Base-by-base conservation (phyloP, 2,797 vertebrate species). In the Lutra lutra region DNA sequence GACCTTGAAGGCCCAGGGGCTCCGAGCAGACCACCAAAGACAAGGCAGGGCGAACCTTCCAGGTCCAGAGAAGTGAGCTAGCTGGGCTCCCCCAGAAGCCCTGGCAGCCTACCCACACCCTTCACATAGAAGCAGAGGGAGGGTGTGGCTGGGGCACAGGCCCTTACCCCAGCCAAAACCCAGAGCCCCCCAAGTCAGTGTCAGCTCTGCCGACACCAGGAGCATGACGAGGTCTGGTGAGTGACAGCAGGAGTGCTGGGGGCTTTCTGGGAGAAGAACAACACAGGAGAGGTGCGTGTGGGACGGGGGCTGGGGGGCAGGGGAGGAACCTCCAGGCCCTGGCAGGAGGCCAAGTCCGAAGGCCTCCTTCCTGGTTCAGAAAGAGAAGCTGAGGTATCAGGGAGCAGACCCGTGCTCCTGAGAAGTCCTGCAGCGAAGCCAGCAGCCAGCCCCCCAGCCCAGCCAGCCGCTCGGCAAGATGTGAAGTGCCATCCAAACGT, bases 401-500 rank as follows among this genome's bases (percentile, higher is more conserved):
- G 14, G 14, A 38, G 48, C 14, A 46, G 64, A 68, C 80, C 18
- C 0, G 1, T 1, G 32, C 72, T 89, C 62, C 95, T 56, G 46
- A 77, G 68, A 64, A 38, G 84, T 62, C 83, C 91, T 54, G 93
- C 94, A 78, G 83, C 14, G 35, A 58, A 89, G 86, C 4, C 46
- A 18, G 48, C 83, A 73, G 96, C 40, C 90, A 32, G 72, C 40
- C 27, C 79, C 94, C 79, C 82, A 43, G 51, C 93, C 94, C 92
- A 48, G 94, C 93, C 89, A 86, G 90, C 89, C 51, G n/a, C 95
- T 96, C 93, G 62, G 94, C 90, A 97, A 96, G 96, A 98, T 94
- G 95, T 91, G 95, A 97, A 97, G 96, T 94, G 79, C 90, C 96
- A 91, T 97, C 95, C 96, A 97, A 97, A 97, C 79, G 78, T 68